Conservation (phyloP, 2,797 vertebrate genomes). For the Cryptoprocta ferox region DNA sequence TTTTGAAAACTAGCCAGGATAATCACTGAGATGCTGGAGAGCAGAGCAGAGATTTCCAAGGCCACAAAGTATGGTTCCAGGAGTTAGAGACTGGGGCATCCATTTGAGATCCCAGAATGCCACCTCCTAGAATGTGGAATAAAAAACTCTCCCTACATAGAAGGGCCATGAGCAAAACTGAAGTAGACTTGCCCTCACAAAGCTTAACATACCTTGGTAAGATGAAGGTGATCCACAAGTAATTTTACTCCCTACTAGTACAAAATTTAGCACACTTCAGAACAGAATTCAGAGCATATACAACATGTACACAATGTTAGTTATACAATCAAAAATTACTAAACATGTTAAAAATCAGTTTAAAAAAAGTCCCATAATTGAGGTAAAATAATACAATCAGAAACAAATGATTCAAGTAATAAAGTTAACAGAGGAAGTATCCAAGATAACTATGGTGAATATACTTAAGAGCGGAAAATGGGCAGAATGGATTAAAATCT, state of each 20-base stretch:
- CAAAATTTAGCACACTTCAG: background rate
- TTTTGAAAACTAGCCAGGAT: background rate
- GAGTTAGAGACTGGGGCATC: background rate
- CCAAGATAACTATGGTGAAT: background rate
- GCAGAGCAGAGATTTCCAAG: slow-evolving; percentile 17
- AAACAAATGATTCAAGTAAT: background rate
- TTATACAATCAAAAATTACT: slow-evolving; percentile 12
- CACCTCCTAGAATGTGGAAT: background rate
- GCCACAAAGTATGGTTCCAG: background rate
- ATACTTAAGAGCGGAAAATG: background rate
- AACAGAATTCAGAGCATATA: background rate
- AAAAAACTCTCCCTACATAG: background rate
- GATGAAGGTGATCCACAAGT: background rate
- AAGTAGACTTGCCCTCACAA: background rate
- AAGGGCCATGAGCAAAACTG: background rate
- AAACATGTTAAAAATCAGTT: background rate
- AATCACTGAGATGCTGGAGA: background rate
- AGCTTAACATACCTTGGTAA: background rate
- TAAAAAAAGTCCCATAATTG: background rate
- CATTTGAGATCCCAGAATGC: background rate
- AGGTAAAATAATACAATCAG: background rate
- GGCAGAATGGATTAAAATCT: background rate
- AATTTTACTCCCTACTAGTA: background rate
- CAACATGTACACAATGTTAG: background rate
- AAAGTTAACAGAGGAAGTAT: background rate